Evolutionary conservation across 2,113 vertebrate species (phyloP), one percentile per base, ranked within the genome.

Genomic region (Brachyistius frenatus): DNA sequence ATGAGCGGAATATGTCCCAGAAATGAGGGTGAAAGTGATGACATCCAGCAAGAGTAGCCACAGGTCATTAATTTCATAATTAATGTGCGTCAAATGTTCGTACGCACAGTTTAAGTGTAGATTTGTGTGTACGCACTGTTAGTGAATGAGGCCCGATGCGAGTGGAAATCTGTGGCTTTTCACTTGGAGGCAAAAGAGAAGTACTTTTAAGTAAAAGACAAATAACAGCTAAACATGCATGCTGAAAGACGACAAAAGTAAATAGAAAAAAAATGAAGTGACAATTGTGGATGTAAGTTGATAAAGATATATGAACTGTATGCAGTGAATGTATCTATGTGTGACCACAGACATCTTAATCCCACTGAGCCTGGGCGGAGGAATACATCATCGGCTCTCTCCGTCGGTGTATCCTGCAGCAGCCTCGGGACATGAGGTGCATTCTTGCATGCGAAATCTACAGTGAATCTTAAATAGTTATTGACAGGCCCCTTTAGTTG

Each of bases 391-490:
- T 49, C 32, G 36, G 32, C 62, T 16, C 64, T 60, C 41, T 36
- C 37, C 31, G 5, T 11, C 39, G 16, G 39, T n/a, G 30, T n/a
- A 58, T 81, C 69, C 84, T 44, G 44, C 66, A 32, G 33, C 73
- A 23, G 55, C 58, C 32, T 15, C 30, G 0, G 41, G 64, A 56
- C 70, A 39, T 63, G 55, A 58, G 67, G 61, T 83, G 68, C 53
- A 83, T 80, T 73, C 50, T 39, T 65, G 32, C 76, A 66, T 63
- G 56, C 83, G 76, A 81, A 80, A 83, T 89, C 73, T 69, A 76
- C 73, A 54, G 78, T 79, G 76, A 82, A 76, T 86, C 81, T 76
- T 86, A 86, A 79, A 88, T 62, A 80, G 71, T 73, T 87, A 92
- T 86, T 84, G 88, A 92, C 74, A 84, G 73, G 7, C 7, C 69